These are phyloP conservation scores for Sorex araneus DNA, from an alignment of 2,113 vertebrate species.

Conservation along the genomic window DNA sequence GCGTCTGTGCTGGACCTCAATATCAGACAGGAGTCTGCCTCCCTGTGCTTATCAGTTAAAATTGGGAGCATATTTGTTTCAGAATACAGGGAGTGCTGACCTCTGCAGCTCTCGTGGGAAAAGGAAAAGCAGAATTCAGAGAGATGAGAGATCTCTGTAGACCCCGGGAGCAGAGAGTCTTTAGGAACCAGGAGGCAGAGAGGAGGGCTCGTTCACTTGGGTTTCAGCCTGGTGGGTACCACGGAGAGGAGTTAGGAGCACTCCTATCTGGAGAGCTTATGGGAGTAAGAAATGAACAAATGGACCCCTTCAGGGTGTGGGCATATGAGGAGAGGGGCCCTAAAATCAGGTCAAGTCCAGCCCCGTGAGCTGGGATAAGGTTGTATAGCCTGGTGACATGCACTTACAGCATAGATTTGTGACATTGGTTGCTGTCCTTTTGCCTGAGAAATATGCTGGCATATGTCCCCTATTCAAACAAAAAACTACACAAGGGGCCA, in stretches of 20 bases:
- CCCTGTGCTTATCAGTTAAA: conserved; percentile 53
- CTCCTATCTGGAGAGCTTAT: neutral
- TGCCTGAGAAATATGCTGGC: neutral
- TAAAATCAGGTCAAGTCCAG: neutral
- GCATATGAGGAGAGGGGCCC: neutral
- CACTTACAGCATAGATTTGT: neutral
- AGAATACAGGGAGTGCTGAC: neutral
- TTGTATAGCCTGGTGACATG: neutral
- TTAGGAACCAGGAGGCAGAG: neutral
- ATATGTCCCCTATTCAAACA: conserved; percentile 28
- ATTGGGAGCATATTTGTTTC: neutral
- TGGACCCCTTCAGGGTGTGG: neutral
- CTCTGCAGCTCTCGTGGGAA: neutral
- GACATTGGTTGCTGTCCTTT: neutral
- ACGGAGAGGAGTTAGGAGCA: neutral
- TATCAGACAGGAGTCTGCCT: neutral
- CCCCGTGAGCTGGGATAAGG: neutral
- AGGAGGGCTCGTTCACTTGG: neutral
- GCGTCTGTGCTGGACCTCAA: neutral
- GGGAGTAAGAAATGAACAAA: neutral
- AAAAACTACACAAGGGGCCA: neutral
- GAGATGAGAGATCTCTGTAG: neutral
- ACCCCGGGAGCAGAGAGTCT: neutral
- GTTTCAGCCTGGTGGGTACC: neutral
- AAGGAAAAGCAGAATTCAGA: conserved; percentile 29